phyloP scores from a whole-genome alignment of 2,113 vertebrate genomes.

The Ammodytes marinus region DNA sequence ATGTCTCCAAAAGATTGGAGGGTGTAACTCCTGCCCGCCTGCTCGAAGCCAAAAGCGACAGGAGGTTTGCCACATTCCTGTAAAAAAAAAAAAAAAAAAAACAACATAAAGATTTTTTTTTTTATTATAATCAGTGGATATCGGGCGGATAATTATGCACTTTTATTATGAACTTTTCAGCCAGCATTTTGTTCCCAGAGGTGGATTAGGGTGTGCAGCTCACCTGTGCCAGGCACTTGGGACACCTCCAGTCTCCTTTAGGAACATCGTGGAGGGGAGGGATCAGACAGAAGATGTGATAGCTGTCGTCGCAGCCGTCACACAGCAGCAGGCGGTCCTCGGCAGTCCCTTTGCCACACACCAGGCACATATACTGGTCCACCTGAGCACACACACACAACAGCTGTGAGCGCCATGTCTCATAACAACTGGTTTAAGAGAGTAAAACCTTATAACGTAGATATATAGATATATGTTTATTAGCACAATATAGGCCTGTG shows the following conservation, averaged over 20 bases:
- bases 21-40: constrained; percentile 94
- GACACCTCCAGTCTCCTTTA: constrained; percentile 98
- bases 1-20: constrained; percentile 96
- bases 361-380: constrained; percentile 95
- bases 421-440: background rate
- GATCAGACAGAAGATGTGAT: constrained; percentile 97
- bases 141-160: background rate
- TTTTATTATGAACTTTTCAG: constrained; percentile 16
- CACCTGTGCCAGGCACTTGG: constrained; percentile 97
- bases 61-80: constrained; percentile 97
- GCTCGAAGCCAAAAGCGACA: constrained; percentile 98
- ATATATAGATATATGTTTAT: background rate
- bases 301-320: constrained; percentile 98
- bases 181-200: background rate
- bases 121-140: background rate
- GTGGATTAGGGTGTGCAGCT: constrained; percentile 24
- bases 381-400: constrained; percentile 83
- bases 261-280: constrained; percentile 97
- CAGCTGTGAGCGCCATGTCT: background rate
- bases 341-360: constrained; percentile 92
- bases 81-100: constrained; percentile 15
- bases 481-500: background rate
- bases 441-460: background rate
- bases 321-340: constrained; percentile 95
- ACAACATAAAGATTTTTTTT: background rate